Conservation (phyloP, 2,797 vertebrate species). For the Gallirallus australis region DNA sequence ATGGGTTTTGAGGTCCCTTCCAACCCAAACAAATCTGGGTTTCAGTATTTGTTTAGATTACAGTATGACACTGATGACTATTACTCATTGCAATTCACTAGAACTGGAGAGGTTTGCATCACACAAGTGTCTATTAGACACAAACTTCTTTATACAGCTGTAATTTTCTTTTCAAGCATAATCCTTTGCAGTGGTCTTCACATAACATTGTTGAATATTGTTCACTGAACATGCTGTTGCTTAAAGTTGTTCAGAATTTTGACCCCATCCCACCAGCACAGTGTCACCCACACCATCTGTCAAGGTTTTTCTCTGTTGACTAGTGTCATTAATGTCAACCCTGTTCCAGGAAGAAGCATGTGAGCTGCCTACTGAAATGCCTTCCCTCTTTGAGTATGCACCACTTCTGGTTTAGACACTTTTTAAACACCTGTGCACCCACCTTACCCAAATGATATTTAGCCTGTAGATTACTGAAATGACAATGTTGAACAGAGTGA, state of each 20-base stretch:
- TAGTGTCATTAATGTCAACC: neutral
- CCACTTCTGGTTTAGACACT: neutral
- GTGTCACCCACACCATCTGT: neutral
- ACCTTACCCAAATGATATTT: neutral
- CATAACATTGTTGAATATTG: no score
- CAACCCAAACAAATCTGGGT: neutral
- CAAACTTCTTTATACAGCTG: neutral
- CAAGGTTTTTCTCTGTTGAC: neutral
- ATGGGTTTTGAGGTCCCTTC: neutral
- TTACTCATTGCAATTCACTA: neutral
- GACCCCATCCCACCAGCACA: neutral
- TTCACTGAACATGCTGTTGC: neutral
- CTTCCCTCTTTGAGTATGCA: neutral
- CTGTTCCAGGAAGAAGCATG: neutral
- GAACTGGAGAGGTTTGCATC: neutral
- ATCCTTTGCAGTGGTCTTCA: neutral
- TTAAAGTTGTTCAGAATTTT: neutral
- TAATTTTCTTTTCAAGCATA: neutral
- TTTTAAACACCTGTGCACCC: neutral
- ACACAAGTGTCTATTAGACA: neutral
- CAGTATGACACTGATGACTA: neutral
- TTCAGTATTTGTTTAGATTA: neutral
- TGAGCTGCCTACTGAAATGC: neutral
- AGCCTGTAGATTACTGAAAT: neutral
- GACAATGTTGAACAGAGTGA: neutral